Conservation (phyloP, 2,113 vertebrate species). For the Oryzias woworae region DNA sequence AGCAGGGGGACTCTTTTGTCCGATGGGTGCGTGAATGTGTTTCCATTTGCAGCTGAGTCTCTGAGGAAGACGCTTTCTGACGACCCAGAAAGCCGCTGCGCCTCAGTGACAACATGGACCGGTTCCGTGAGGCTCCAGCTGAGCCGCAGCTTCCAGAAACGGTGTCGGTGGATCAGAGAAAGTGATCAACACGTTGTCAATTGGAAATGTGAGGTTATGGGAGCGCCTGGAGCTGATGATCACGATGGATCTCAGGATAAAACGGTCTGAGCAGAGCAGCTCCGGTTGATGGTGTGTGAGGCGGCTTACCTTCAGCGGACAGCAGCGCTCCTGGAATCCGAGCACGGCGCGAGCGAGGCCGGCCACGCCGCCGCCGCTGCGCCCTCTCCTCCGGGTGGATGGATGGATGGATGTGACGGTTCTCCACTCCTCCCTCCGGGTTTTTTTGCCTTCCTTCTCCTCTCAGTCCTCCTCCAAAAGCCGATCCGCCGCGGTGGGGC, state of each 20-base stretch:
- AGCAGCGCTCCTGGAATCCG: conserved; percentile 57
- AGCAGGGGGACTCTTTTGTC: conserved; percentile 54
- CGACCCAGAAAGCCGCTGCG: conserved; percentile 39
- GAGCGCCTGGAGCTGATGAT: too few species aligned
- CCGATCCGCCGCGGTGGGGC: conserved; percentile 17
- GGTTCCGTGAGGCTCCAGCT: not conserved
- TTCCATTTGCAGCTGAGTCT: conserved; percentile 29
- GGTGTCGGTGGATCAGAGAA: not conserved
- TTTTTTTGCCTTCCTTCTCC: not conserved
- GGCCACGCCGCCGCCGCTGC: conserved; percentile 62
- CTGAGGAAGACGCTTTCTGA: conserved; percentile 24
- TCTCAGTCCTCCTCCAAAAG: conserved; percentile 1
- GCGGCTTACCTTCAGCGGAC: conserved; percentile 76
- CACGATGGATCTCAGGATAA: too few species aligned
- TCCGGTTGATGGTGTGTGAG: conserved; percentile 4
- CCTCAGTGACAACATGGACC: conserved; percentile 21
- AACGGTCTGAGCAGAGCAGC: not conserved
- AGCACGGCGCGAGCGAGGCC: conserved; percentile 64
- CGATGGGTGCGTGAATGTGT: conserved; percentile 4
- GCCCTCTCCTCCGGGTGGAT: conserved; percentile 36
- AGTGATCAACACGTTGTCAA: conserved; percentile 42
- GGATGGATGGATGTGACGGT: conserved; percentile 16
- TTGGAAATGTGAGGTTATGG: not conserved
- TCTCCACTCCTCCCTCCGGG: conserved; percentile 12
- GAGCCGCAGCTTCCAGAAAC: not conserved